phyloP scores from a whole-genome alignment of 2,888 invertebrate species.

The Hyposoter didymator region DNA sequence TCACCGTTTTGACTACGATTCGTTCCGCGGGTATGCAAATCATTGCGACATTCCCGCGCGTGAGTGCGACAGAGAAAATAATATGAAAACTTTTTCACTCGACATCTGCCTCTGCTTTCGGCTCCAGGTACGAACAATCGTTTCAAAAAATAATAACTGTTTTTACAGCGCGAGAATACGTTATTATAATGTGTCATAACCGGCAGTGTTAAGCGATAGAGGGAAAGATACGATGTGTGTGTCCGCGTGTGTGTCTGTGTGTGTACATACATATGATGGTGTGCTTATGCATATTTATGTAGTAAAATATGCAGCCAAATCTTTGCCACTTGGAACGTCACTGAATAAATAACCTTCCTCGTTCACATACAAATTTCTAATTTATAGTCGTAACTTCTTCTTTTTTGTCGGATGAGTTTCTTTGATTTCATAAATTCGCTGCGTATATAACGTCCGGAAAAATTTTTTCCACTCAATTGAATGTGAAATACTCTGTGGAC shows the following conservation, averaged over 20 bases:
- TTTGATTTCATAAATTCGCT: not conserved
- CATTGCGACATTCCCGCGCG: conserved; percentile 52
- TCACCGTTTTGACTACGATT: conserved; percentile 75
- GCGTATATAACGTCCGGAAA: not conserved
- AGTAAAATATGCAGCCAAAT: conserved; percentile 6
- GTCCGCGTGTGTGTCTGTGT: not conserved
- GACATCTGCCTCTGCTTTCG: conserved; percentile 78
- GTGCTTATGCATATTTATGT: conserved; percentile 15
- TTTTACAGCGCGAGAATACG: conserved; percentile 80
- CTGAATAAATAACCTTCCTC: conserved; percentile 58
- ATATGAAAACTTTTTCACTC: conserved; percentile 72
- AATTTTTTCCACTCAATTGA: conserved; percentile 1
- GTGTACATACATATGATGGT: not conserved
- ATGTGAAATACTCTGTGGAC: not conserved
- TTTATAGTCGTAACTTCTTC: conserved; percentile 40
- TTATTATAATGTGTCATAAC: conserved; percentile 71
- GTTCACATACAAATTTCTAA: conserved; percentile 55
- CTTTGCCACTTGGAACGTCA: conserved; percentile 54
- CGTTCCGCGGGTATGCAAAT: conserved; percentile 82
- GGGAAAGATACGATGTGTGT: conserved; percentile 31
- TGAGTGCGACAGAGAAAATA: conserved; percentile 55
- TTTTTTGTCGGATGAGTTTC: conserved; percentile 6
- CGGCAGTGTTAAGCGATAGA: conserved; percentile 65
- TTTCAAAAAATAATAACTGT: conserved; percentile 81
- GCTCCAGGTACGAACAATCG: conserved; percentile 75